A percentile compares a stretch with the other conserved stretches of the same genome.
These are phyloP conservation scores for Anas platyrhynchos DNA, from an alignment of 2,113 vertebrate species.

Conservation along the genomic window DNA sequence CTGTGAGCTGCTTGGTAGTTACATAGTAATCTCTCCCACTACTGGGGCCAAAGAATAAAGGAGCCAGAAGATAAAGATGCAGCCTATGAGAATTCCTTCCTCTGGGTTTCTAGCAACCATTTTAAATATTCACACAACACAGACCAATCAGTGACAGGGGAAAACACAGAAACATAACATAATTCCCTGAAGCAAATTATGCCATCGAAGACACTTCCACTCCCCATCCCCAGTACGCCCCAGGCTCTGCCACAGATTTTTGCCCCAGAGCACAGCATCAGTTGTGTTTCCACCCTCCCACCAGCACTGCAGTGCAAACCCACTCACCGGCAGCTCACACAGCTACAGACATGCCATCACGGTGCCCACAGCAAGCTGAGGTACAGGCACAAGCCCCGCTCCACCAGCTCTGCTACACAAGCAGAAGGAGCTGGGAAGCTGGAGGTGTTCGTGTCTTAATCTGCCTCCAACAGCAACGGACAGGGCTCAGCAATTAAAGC, in stretches of 20 bases:
- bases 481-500: background rate
- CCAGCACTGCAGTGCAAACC: rapidly evolving
- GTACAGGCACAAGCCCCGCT: background rate
- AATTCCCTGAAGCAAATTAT: background rate
- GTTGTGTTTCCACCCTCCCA: background rate
- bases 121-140: background rate
- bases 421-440: background rate
- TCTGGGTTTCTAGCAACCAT: background rate
- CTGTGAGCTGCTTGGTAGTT: background rate
- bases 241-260: background rate
- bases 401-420: background rate
- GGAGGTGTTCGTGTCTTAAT: background rate
- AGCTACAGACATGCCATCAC: background rate
- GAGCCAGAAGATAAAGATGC: background rate
- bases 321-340: background rate
- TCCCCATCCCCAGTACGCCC: background rate
- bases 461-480: background rate
- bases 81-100: background rate
- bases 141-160: background rate
- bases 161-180: background rate
- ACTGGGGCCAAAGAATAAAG: background rate
- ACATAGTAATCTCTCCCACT: background rate
- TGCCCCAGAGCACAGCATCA: background rate
- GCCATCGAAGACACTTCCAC: background rate
- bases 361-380: background rate